phyloP scores from a whole-genome alignment of 1,140 invertebrate species.

The Bombus waltoni region DNA sequence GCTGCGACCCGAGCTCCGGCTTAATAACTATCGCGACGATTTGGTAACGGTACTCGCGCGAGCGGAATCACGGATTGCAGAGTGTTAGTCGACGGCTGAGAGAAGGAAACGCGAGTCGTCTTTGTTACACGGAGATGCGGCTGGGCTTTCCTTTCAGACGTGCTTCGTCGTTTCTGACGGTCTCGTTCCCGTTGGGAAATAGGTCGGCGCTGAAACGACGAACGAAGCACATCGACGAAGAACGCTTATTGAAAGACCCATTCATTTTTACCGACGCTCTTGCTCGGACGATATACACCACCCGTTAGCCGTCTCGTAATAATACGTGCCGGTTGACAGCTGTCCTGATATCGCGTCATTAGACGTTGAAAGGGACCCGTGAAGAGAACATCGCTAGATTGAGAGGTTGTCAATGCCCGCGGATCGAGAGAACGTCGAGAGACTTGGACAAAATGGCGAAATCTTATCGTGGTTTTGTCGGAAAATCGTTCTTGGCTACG shows the following conservation, averaged over 20 bases:
- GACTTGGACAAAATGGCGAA: not conserved
- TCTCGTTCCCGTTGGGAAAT: not conserved
- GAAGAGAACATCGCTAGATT: not conserved
- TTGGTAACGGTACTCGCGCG: not conserved
- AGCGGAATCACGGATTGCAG: not conserved
- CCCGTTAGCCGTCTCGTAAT: too few relatives aligned
- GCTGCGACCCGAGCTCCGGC: conserved; percentile 1
- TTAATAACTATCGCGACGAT: conserved; percentile 24
- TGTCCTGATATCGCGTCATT: conserved; percentile 12
- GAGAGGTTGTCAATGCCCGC: not conserved
- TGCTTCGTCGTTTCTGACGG: not conserved
- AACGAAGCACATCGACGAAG: not conserved
- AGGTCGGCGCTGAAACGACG: conserved; percentile 5
- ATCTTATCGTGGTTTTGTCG: too few relatives aligned
- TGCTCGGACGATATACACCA: not conserved
- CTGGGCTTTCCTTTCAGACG: not conserved
- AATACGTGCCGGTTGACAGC: conserved; percentile 25
- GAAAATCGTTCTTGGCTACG: too few relatives aligned
- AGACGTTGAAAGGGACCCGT: not conserved
- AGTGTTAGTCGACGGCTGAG: too few relatives aligned
- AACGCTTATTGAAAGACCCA: conserved; percentile 2
- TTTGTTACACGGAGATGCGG: too few relatives aligned
- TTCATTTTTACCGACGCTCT: conserved; percentile 27
- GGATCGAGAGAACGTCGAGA: not conserved
- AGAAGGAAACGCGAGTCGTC: not conserved